phyloP scores from a whole-genome alignment of 2,888 invertebrate species.

The Dendrolimus pini region DNA sequence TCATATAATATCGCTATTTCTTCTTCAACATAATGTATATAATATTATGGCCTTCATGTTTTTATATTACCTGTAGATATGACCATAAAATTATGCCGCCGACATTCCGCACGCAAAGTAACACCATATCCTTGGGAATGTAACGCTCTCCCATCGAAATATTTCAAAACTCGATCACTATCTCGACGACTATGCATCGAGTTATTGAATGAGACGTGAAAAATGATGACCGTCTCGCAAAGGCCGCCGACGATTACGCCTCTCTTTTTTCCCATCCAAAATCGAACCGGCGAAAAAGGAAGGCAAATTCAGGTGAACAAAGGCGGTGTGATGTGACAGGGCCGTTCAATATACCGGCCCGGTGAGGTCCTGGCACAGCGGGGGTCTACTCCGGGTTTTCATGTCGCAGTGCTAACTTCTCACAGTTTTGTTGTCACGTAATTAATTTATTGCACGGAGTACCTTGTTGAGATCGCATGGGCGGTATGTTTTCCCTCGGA shows the following conservation, averaged over 20 bases:
- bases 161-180: conserved; percentile 74
- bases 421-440: conserved; percentile 67
- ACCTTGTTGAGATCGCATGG: conserved; percentile 43
- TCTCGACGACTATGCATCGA: conserved; percentile 68
- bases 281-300: conserved; percentile 33
- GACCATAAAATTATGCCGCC: conserved; percentile 11
- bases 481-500: conserved; percentile 62
- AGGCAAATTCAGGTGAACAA: conserved; percentile 59
- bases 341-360: conserved; percentile 30
- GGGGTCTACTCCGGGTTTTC: conserved; percentile 45
- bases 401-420: conserved; percentile 51
- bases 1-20: no score
- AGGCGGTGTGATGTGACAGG: conserved; percentile 59
- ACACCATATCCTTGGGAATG: conserved; percentile 76
- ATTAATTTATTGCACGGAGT: conserved; percentile 70
- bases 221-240: conserved; percentile 69
- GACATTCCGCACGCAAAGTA: conserved; percentile 72
- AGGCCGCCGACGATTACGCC: conserved; percentile 57
- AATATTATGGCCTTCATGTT: conserved; percentile 7
- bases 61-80: conserved; percentile 14
- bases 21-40: no score
- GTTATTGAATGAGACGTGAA: conserved; percentile 77
- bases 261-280: conserved; percentile 36
- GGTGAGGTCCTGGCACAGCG: conserved; percentile 61
- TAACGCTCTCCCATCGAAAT: conserved; percentile 65